Percentiles rank a stretch among this genome's conserved stretches.
phyloP scores from a whole-genome alignment of 2,888 invertebrate species.

The Conistra vaccinii region DNA sequence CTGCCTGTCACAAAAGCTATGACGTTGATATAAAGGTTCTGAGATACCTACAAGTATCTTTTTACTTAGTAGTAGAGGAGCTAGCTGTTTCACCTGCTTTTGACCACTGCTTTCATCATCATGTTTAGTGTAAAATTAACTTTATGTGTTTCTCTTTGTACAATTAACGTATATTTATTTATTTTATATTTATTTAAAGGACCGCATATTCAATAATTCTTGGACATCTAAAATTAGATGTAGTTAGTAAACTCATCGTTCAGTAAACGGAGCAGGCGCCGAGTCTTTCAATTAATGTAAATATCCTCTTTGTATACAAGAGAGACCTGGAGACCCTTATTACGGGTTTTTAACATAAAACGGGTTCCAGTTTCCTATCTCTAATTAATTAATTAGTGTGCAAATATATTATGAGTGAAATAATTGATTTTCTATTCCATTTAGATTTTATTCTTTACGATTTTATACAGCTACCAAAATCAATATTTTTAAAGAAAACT shows the following conservation, averaged over 20 bases:
- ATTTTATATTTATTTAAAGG: too few species aligned
- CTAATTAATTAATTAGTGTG: conserved; percentile 20
- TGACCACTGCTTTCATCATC: too few species aligned
- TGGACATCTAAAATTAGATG: conserved; percentile 19
- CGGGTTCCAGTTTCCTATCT: conserved; percentile 2
- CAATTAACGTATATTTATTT: too few species aligned
- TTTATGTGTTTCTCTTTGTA: too few species aligned
- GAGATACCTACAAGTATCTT: too few species aligned
- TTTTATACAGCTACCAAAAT: neutral
- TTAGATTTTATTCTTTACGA: neutral
- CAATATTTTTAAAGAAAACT: conserved; percentile 17
- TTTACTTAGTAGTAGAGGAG: too few species aligned
- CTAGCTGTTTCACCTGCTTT: too few species aligned
- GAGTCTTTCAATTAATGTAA: conserved; percentile 24
- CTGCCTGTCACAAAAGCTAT: conserved; percentile 36
- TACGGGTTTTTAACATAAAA: conserved; percentile 14
- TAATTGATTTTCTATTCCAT: neutral
- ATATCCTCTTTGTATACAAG: conserved; percentile 26
- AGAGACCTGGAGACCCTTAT: neutral
- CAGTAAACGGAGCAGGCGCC: conserved; percentile 1
- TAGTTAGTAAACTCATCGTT: conserved; percentile 18
- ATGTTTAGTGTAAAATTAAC: too few species aligned
- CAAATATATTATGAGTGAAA: neutral
- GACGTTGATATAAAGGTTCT: conserved; percentile 19
- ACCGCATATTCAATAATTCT: conserved; percentile 36